Evolutionary conservation across 2,113 vertebrate species (phyloP), one percentile per base, ranked within the genome.

Genomic region (Proteles cristata): DNA sequence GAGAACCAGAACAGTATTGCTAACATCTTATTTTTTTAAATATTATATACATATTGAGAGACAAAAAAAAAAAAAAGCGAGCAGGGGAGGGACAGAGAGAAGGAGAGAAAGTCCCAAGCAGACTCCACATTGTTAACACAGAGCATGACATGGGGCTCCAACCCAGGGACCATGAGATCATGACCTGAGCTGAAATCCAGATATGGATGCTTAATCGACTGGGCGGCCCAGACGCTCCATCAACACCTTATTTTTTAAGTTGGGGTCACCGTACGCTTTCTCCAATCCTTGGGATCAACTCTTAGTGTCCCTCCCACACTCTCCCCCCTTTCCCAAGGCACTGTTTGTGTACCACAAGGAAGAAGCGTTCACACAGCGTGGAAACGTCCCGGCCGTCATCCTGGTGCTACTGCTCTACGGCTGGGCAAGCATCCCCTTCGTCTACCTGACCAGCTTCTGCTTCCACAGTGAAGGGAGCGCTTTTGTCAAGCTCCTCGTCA

Each of bases 361-460:
- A 39, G 98, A 99, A 90, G 99, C 99, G 21, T 99, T 99, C 96
- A 98, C 99, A 4, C 98, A 98, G 7, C 83, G 98, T n/a, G 99
- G 96, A 91, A 99, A 99, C 96, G 97, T 99, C 0, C 98, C 99
- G 7, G 99, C 99, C 19, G 99, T 99, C 58, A 92, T 99, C 98
- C 97, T 99, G 96, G 96, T 99, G 93, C 99, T 99, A 68, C 97
- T 99, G 97, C 99, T 99, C 26, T 99, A 99, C 2, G 99, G 99
- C 98, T 99, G 99, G 99, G 99, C 99, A 43, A 99, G 99, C 74
- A 99, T 99, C 90, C 99, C 99, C 31, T 99, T 99, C 85, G 99
- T 99, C 99, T 99, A 99, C 98, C 99, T 99, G 84, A 98, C 99
- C 98, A 99, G 99, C 98, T 99, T 99, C 98, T 97, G 99, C 94